phyloP scores from a whole-genome alignment of 2,797 vertebrate species.

The Peromyscus nudipes region DNA sequence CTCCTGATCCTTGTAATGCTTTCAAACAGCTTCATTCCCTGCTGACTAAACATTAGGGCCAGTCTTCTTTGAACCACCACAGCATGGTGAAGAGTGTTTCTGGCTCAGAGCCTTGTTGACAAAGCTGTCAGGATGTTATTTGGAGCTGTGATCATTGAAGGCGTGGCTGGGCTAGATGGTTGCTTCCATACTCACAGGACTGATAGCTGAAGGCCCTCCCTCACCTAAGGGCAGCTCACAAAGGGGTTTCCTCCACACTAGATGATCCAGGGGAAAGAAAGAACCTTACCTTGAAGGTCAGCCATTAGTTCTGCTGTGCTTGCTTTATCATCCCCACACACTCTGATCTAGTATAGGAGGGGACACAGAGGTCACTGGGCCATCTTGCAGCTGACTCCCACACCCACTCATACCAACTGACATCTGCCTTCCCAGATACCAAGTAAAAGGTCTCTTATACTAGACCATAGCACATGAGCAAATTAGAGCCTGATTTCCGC shows the following conservation, averaged over 20 bases:
- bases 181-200: neutral
- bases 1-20: neutral
- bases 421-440: neutral
- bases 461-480: neutral
- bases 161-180: neutral
- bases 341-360: neutral
- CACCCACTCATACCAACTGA: neutral
- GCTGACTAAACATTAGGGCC: neutral
- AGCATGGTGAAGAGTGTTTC: neutral
- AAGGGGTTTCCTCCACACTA: neutral
- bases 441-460: neutral
- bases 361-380: neutral
- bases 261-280: neutral
- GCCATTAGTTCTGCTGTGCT: neutral
- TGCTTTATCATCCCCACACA: neutral
- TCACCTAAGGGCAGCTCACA: neutral
- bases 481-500: slow-evolving; percentile 8
- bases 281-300: neutral
- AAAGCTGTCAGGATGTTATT: neutral
- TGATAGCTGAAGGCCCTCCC: neutral
- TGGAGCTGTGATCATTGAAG: neutral
- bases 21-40: neutral
- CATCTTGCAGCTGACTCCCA: neutral
- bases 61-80: neutral
- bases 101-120: neutral